Base-by-base conservation (phyloP, 1,140 invertebrate genomes). In the Eulimnadia texana region DNA sequence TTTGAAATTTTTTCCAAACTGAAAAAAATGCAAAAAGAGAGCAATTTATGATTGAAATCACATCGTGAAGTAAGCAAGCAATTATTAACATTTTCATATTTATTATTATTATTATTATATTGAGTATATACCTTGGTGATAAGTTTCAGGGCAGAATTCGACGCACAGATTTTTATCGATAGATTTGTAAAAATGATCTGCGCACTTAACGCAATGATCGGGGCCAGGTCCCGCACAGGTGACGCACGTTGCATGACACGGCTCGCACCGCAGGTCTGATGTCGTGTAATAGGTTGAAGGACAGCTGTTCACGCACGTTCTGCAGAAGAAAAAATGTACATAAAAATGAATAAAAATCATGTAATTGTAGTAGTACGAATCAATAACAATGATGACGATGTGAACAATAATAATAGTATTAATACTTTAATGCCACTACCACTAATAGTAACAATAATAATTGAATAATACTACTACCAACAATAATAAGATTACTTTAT, bases 251-350 rank as follows among this genome's bases (percentile, higher is more conserved):
- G 75, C 67, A 65, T 87, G 80, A 65, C 85, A 88, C 1, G 74
- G 74, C 64, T 78, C 78, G 66, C 85, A 88, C 0, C 79, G 77
- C 64, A 81, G 80, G 16, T 79, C 84, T n/a, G 76, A 72, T 0
- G 79, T 70, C 64, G 86, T 84, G 66, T 85, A 84, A 70, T 84
- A 86, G 22, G 24, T 27, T 27, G 55, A 29, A 0, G 87, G 87
- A 67, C 87, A 90, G 27, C 82, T 78, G 66, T 82, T 84, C 1
- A 90, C 84, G 69, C 87, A 90, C 2, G 83, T 82, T 66, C 84
- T 86, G 70, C 9, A 9, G n/a, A 47, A 55, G 52, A 22, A 29
- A 57, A 60, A 53, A 13, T 53, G 49, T 13, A 28, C 3, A 19
- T 47, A 9, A 28, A 60, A n/a, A 25, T 28, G 11, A 11, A 22